Evolutionary conservation across 2,888 invertebrate species (phyloP), one percentile per base, ranked within the genome.

Genomic region (Mesorhabditis spiculigera): DNA sequence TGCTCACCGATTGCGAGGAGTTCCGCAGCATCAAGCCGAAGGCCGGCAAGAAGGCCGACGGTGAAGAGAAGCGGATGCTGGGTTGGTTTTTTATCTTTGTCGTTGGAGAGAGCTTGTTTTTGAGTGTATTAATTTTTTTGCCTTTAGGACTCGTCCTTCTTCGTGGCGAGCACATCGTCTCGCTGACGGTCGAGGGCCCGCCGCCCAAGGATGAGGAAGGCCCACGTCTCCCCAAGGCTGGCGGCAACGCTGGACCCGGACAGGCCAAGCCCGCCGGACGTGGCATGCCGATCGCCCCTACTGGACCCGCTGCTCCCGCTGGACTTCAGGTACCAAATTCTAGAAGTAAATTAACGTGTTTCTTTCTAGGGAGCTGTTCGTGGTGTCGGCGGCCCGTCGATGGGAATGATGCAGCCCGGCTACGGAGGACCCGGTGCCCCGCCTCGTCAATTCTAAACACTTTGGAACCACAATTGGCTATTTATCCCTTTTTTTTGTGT

Each of bases 1-100:
- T 99, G 81, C 90, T 99, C 69, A 95, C 95, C 67, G 98, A 99
- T 86, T 98, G 97, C 87, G 98, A 98, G 88, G 98, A 98, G 87
- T 97, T 98, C 86, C 91, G 98, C 76, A 94, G 93, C 89, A 93
- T 96, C 68, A 93, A 95, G n/a, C n/a, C n/a, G 2, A 96, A 97
- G 89, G 93, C 92, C 80, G 91, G 91, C 65, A 87, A 82, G 73
- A 93, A 93, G 87, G 91, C 92, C 0, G 95, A 95, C 85, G 90
- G 94, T 71, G 97, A 98, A 87, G 97, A 98, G 85, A 98, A 97
- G 86, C 90, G 98, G 83, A 93, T 93, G 0, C 88, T 99, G 43
- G 98, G 98, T 50, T 50, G 58, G 58, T n/a, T n/a, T n/a, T n/a
- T n/a, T n/a, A n/a, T n/a, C n/a, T n/a, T n/a, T n/a, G n/a, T n/a